Percentiles rank a stretch among this genome's conserved stretches.
Conservation (phyloP, 2,797 vertebrate species). For the Dicrostonyx torquatus region DNA sequence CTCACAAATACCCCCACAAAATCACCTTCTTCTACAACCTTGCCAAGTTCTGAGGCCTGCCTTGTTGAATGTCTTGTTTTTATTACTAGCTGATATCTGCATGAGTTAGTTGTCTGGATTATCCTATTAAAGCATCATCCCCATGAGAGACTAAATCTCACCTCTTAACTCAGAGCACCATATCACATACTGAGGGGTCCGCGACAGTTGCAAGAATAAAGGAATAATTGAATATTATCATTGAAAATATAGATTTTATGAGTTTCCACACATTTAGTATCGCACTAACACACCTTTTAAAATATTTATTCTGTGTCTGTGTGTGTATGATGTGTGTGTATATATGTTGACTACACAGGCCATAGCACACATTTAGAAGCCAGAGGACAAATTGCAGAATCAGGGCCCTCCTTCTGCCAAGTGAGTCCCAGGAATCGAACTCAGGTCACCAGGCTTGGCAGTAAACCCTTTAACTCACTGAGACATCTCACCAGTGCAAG, state of each 20-base stretch:
- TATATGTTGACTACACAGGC: not conserved
- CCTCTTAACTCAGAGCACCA: not conserved
- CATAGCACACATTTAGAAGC: not conserved
- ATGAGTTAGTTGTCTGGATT: not conserved
- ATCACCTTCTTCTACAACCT: not conserved
- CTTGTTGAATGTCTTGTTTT: not conserved
- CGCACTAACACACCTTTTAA: not conserved
- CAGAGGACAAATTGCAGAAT: not conserved
- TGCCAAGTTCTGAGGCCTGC: not conserved
- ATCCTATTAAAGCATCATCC: not conserved
- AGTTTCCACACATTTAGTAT: not conserved
- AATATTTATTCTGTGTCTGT: not conserved
- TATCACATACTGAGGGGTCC: not conserved
- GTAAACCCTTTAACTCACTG: not conserved
- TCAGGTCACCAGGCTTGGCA: not conserved
- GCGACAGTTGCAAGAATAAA: slow-evolving; percentile 4
- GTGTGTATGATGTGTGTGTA: not conserved
- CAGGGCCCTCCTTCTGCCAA: not conserved
- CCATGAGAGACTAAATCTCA: not conserved
- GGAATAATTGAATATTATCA: not conserved
- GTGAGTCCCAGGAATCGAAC: not conserved
- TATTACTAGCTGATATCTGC: not conserved
- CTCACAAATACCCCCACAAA: not conserved
- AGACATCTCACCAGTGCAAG: not conserved
- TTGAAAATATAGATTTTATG: not conserved